Conservation (phyloP, 2,888 invertebrate genomes). For the Peribatodes rhomboidaria region DNA sequence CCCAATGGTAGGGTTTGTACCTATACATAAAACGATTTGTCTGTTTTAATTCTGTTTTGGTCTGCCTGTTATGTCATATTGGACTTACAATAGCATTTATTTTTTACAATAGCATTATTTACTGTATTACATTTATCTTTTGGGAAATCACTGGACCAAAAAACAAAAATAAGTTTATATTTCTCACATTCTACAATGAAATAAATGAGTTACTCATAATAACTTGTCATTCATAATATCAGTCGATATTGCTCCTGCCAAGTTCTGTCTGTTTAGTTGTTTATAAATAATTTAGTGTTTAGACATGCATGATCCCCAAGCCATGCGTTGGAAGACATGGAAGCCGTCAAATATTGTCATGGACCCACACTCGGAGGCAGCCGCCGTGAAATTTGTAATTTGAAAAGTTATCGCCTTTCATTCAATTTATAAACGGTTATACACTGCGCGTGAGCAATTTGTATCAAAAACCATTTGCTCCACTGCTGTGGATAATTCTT, state of each 20-base stretch:
- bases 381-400: constrained; percentile 79
- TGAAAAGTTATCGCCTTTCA: constrained; percentile 62
- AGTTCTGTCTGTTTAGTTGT: constrained; percentile 21
- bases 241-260: constrained; percentile 4
- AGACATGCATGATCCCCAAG: constrained; percentile 61
- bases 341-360: constrained; percentile 68
- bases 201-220: background rate
- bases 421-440: constrained; percentile 52
- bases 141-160: background rate
- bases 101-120: too few relatives aligned
- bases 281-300: constrained; percentile 60
- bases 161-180: background rate
- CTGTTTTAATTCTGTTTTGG: too few relatives aligned
- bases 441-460: constrained; percentile 51
- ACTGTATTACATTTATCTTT: background rate
- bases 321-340: constrained; percentile 44
- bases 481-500: constrained; percentile 57
- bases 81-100: too few relatives aligned
- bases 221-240: constrained; percentile 2
- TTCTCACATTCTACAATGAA: background rate
- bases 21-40: too few relatives aligned
- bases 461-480: constrained; percentile 49
- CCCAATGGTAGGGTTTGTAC: too few relatives aligned
- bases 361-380: constrained; percentile 55
- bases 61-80: too few relatives aligned